Conservation (phyloP, 30 jellyfish, hydroid and myxozoan species). For the Hydra vulgaris region DNA sequence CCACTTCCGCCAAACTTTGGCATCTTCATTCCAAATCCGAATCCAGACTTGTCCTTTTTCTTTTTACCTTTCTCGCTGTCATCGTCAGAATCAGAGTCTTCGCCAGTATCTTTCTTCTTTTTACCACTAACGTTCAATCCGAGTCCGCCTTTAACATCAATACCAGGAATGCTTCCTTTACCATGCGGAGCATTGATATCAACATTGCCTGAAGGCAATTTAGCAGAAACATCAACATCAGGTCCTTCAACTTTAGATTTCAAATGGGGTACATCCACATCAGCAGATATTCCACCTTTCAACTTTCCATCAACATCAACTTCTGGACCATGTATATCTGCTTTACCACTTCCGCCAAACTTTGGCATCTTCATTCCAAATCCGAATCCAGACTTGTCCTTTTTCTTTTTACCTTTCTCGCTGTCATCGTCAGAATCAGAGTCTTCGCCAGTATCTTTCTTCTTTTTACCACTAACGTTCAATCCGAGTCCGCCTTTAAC, state of each 20-base stretch:
- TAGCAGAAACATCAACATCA: conserved; percentile 9
- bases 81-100: conserved; percentile 4
- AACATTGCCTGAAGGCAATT: not conserved
- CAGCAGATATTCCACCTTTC: not conserved
- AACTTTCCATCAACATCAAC: conserved; percentile 9
- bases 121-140: conserved; percentile 12
- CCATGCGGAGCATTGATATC: not conserved
- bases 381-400: conserved; percentile 1
- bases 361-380: conserved; percentile 22
- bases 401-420: conserved; percentile 1
- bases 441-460: not conserved
- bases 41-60: conserved; percentile 5
- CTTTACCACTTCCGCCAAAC: conserved; percentile 27
- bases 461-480: not conserved
- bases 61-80: conserved; percentile 17
- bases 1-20: conserved; percentile 32
- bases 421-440: not conserved
- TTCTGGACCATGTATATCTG: conserved; percentile 17
- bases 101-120: not conserved
- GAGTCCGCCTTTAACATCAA: conserved; percentile 24
- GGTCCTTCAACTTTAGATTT: conserved; percentile 12
- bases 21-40: conserved; percentile 17
- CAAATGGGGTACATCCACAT: conserved; percentile 2
- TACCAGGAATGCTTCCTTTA: conserved; percentile 7
- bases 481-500: conserved; percentile 8